Conservation (phyloP, 2,797 vertebrate species). For the Phaenicophaeus curvirostris region DNA sequence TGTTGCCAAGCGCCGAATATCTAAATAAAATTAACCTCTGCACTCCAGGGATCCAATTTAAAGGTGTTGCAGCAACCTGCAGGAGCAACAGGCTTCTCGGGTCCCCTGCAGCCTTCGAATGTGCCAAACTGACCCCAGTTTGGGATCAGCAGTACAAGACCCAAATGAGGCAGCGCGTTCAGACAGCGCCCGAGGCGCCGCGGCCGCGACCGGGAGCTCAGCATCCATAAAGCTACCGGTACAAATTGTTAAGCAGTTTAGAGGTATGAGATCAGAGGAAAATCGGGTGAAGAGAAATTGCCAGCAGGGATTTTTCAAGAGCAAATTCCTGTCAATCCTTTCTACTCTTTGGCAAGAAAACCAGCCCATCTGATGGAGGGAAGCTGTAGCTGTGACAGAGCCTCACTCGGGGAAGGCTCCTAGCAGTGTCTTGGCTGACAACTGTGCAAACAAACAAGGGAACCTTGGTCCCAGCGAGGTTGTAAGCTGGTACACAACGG, state of each 20-base stretch:
- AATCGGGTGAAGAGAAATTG: not conserved
- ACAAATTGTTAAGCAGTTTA: not conserved
- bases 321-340: not conserved
- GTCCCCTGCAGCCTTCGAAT: not conserved
- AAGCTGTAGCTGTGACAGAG: not conserved
- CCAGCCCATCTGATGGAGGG: not conserved
- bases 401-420: not conserved
- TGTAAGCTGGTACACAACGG: not conserved
- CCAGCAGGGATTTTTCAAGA: not conserved
- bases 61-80: not conserved
- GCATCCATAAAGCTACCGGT: accelerated
- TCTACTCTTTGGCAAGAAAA: not conserved
- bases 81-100: accelerated
- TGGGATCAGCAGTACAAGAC: not conserved
- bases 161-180: not conserved
- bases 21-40: conserved; percentile 66
- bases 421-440: not conserved
- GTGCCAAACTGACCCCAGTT: not conserved
- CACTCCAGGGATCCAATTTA: not conserved
- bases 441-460: not conserved
- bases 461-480: not conserved
- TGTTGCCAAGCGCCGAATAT: conserved; percentile 45
- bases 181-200: not conserved
- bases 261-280: not conserved
- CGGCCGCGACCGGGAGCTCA: not conserved